Base-by-base conservation (phyloP, 2,113 vertebrate genomes). In the Mustela lutreola region DNA sequence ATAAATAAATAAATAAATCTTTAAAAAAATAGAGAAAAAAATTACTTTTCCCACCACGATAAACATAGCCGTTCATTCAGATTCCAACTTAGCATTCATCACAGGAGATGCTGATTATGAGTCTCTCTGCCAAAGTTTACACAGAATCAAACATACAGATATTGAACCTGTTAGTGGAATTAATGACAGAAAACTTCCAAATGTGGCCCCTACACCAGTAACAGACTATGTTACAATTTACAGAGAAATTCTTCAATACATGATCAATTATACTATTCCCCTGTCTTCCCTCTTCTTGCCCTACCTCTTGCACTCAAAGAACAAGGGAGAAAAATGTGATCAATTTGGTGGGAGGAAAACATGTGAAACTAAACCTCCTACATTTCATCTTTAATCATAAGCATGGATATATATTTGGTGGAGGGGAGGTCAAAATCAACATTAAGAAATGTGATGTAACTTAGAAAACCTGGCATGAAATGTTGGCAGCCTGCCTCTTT, bases 381-480 rank as follows among this genome's bases (percentile, higher is more conserved):
- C 4, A 48, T 83, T 42, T 95, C 15, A 26, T 91, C 53, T 91
- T 87, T 97, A 89, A 91, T 93, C 63, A 95, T 67, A 88, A 95
- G 39, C 0, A 0, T 63, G 42, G 75, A 75, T 97, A 39, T 78
- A 26, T 96, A 70, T 91, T 96, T 84, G 92, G 73, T 2, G 62
- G 15, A 36, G 15, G 62, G 48, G 92, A 96, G 96, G 89, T 97
- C 94, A 94, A 94, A 96, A 90, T 75, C 71, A 94, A 85, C 92
- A 89, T 96, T 82, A 95, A 50, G 78, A 81, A 84, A 39, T 86
- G 53, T 56, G 48, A 63, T 75, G 73, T 62, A 60, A 88, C 73
- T 88, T 83, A 85, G 93, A 65, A 91, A 86, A 85, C 58, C 81
- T 48, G 78, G 70, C 48, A 26, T 82, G 88, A 81, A 70, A 79